Evolutionary conservation across 1,140 invertebrate species (phyloP), one percentile per base, ranked within the genome.

Genomic region (Acromyrmex heyeri): DNA sequence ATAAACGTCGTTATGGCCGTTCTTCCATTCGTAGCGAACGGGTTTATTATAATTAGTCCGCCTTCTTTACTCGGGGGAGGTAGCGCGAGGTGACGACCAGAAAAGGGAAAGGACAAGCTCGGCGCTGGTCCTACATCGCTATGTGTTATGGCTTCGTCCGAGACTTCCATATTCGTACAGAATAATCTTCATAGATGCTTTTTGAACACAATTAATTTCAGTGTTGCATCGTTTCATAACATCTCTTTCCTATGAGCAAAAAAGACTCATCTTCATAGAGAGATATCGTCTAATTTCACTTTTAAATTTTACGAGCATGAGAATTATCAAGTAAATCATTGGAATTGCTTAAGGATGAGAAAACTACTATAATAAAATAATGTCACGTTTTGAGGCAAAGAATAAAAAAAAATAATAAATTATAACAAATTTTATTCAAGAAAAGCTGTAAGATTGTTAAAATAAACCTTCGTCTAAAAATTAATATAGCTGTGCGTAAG

Each of bases 31-130:
- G 89, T 87, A 88, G 91, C 87, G 77, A 90, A 81, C 77, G 77
- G 73, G 75, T 92, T 93, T 91, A 93, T 94, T 94, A 94, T 93
- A 94, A 94, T 94, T 94, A 94, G 93, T 91, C 89, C 89, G 91
- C 69, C 78, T 72, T 81, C 89, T 78, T 86, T 83, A 90, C 76
- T 34, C 86, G 30, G 48, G 79, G 85, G 70, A 90, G 88, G 62
- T 62, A 59, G 12, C 34, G 50, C 30, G n/a, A 77, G 12, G 55
- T 82, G 34, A 70, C 53, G 38, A 59, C 1, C 53, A 27, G 12
- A 5, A 34, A 62, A 38, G 50, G 14, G 21, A 38, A 10, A 78
- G 18, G 3, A 79, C 14, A 53, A 78, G 59, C 53, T 87, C 88
- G 70, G 77, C 14, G 16, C 14, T 14, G 34, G 27, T 7, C 12